Evolutionary conservation across 1,140 invertebrate species (phyloP), one percentile per base, ranked within the genome.

Genomic region (Trissolcus basalis): DNA sequence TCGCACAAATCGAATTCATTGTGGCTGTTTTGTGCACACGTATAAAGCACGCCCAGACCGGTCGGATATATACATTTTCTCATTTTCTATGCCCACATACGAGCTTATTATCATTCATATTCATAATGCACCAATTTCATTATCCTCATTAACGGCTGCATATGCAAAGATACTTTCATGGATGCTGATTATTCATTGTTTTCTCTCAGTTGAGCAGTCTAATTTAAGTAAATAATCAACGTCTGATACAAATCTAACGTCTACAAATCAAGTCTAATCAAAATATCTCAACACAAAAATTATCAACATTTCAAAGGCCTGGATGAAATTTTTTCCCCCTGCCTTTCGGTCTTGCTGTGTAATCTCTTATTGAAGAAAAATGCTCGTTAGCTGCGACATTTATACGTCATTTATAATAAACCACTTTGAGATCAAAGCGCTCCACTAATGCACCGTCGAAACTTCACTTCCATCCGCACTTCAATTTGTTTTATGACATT

Each of bases 131-230:
- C 51, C 27, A 63, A 53, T 53, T 75, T 68, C 47, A 68, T 75
- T 63, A 56, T 8, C 19, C 58, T 75, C 54, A 75, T 68, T 75
- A 75, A 32, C 35, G 41, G 14, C 53, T 56, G 32, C 59, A 33
- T 75, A 75, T 68, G 64, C 58, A 75, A 75, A 69, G 64, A 16
- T 53, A 54, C 72, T 75, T 75, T 75, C 64, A 69, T 27, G 19
- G 19, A 27, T 6, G 19, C 19, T 27, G 19, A 75, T 69, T 63
- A 58, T 63, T 74, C 53, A 68, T 74, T 63, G 64, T 74, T 74
- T 74, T 74, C 71, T 55, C 71, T 74, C 33, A 16, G 8, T 67
- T 56, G n/a, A 44, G 61, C 61, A 65, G 65, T 60, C 13, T 60
- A 67, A 60, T 55, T 27, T 27, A 27, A 27, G 59, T 39, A 64